Evolutionary conservation across 2,888 invertebrate genomes (phyloP).

Genomic region (Phrixothrix hirtus): DNA sequence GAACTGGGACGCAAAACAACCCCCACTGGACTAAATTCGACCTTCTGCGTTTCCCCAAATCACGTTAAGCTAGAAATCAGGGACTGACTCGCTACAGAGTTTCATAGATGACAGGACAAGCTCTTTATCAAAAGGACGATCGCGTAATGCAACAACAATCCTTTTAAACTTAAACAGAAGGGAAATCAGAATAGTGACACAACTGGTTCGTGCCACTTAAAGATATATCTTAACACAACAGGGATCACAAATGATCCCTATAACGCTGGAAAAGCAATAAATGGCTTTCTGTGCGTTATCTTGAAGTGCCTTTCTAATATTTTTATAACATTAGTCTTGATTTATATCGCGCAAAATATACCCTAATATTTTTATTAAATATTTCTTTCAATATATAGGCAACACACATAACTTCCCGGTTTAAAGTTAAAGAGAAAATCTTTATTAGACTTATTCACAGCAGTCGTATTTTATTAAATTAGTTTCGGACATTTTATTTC

Average conservation of each 20-base stretch:
- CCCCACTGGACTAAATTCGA: background rate
- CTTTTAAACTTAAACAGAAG: background rate
- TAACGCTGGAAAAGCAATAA: background rate
- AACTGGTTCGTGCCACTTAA: background rate
- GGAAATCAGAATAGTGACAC: background rate
- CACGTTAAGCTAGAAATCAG: background rate
- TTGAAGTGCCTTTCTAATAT: background rate
- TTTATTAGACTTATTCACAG: no score
- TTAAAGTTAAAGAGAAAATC: no score
- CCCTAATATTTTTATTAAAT: no score
- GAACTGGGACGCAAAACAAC: background rate
- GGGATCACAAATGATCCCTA: background rate
- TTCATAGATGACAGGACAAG: background rate
- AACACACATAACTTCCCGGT: no score
- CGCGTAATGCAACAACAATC: background rate
- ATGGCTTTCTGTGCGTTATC: background rate
- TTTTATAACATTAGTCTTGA: background rate
- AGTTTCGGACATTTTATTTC: no score
- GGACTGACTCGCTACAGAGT: background rate
- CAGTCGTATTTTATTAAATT: no score
- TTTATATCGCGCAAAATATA: no score
- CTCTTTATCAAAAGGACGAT: background rate
- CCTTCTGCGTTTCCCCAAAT: background rate
- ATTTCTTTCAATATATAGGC: no score
- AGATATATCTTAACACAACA: background rate